Conservation (phyloP, 2,888 invertebrate genomes). For the Tromatobia lineatoria region DNA sequence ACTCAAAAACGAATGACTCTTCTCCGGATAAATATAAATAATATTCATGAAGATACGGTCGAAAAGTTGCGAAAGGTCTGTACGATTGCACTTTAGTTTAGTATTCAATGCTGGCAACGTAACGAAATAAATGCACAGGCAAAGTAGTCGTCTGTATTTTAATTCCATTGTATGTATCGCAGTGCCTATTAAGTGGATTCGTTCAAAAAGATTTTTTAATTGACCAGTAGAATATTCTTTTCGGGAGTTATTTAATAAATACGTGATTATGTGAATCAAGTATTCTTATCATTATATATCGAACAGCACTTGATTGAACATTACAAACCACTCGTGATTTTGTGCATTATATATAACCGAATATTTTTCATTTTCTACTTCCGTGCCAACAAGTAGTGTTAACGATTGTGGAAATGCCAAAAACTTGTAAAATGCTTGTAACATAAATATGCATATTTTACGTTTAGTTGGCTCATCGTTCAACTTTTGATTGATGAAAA, state of each 20-base stretch:
- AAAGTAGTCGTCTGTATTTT: too few relatives aligned
- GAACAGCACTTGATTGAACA: neutral
- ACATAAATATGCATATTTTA: neutral
- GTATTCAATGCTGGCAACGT: conserved; percentile 29
- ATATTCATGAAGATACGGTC: conserved; percentile 5
- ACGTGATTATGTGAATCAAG: neutral
- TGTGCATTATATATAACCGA: neutral
- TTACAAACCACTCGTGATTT: neutral
- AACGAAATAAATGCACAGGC: conserved; percentile 21
- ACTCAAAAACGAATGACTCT: conserved; percentile 33
- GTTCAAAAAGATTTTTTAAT: neutral
- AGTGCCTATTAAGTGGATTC: neutral
- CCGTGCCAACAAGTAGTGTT: neutral
- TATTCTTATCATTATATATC: neutral
- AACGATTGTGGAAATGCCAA: neutral
- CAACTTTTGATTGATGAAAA: too few relatives aligned
- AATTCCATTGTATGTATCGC: conserved; percentile 4
- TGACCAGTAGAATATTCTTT: neutral
- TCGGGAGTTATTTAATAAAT: neutral
- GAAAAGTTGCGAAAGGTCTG: conserved; percentile 14
- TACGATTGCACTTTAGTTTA: conserved; percentile 8
- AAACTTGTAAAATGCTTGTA: neutral
- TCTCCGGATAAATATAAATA: conserved; percentile 16
- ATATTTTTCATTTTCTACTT: neutral
- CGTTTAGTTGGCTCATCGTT: too few relatives aligned